Base-by-base conservation (phyloP, 2,113 vertebrate species). In the Nyctibius bracteatus region DNA sequence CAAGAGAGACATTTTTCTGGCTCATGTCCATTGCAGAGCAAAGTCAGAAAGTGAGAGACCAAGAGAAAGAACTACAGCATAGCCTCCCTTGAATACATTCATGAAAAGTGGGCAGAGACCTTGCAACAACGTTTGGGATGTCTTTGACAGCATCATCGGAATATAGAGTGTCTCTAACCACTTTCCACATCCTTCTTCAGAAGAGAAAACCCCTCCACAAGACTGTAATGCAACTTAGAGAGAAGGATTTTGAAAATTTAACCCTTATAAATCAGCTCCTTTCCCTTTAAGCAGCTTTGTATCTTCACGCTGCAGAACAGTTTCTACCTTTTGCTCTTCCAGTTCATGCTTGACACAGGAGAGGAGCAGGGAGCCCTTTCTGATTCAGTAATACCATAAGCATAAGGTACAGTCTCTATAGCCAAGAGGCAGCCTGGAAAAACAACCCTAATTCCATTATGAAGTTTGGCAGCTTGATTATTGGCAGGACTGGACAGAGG, bases 21-120 rank as follows among this genome's bases (percentile, higher is more conserved):
- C 96, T 96, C 52, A 30, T 3, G 16, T 72, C 90, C 94, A 92
- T 22, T 63, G 57, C 72, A 79, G 24, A 68, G 77, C 59, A 57
- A 85, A 92, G 90, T 85, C 90, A 95, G 63, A 93, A 73, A 96
- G 28, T 78, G 43, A 89, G 43, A 84, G 35, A 81, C 24, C 81
- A 10, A 88, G 14, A 77, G 19, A 79, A 81, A 94, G 59, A 93
- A 94, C 86, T 21, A 84, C 82, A 92, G 75, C 39, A 59, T 22
- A 66, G 43, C 47, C 77, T 86, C 35, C 51, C 57, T 71, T 95
- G 90, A 93, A 94, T 87, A 59, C 68, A 81, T 55, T 78, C 13
- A 71, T 15, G 54, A 87, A 65, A 91, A 89, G 35, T 6, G 37
- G 62, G 78, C 37, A 94, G 70, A 85, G 74, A 92, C 33, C 41